These are phyloP conservation scores for Gallinago media DNA, from an alignment of 2,113 vertebrate genomes.

Conservation along the genomic window DNA sequence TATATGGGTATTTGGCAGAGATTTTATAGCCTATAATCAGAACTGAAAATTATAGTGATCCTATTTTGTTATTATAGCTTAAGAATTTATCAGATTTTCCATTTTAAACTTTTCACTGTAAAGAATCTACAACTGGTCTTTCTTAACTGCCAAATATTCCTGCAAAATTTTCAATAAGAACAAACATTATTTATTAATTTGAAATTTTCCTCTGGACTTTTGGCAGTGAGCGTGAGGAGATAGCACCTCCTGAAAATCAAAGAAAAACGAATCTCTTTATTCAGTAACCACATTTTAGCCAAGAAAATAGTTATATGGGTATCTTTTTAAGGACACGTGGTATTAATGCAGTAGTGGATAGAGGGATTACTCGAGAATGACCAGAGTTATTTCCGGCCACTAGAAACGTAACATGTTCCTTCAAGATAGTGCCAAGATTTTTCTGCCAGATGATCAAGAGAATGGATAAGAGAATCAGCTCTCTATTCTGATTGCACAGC, in stretches of 20 bases:
- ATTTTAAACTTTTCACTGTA: slow-evolving; percentile 43
- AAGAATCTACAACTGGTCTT: slow-evolving; percentile 11
- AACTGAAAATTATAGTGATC: slow-evolving; percentile 64
- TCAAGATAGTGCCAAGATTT: background rate
- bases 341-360: background rate
- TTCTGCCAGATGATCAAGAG: slow-evolving; percentile 3
- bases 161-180: slow-evolving; percentile 5
- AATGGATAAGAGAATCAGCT: background rate
- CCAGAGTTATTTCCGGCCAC: slow-evolving; percentile 16
- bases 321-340: background rate
- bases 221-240: background rate
- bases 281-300: background rate
- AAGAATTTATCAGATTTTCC: slow-evolving; percentile 56
- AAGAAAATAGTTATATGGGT: background rate
- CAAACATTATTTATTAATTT: slow-evolving; percentile 10
- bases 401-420: background rate
- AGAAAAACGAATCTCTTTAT: background rate
- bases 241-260: background rate
- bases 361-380: background rate
- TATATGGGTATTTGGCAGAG: slow-evolving; percentile 45
- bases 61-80: slow-evolving; percentile 52
- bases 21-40: slow-evolving; percentile 67
- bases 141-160: slow-evolving; percentile 36
- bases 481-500: background rate
- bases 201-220: background rate